Conservation (phyloP, 2,797 vertebrate genomes). For the Enteromius argenteus region DNA sequence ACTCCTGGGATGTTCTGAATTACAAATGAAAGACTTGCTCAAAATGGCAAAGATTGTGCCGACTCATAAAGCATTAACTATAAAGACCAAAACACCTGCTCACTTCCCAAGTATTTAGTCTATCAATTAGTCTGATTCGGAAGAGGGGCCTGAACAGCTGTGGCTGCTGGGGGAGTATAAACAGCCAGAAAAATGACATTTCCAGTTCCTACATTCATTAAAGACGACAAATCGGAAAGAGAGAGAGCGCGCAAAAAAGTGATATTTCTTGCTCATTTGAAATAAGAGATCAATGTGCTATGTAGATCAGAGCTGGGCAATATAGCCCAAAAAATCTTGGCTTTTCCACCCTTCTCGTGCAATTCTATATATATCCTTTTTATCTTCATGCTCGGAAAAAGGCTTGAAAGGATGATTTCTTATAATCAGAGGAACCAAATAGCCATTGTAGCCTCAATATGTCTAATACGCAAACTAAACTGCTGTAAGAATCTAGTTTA, state of each 20-base stretch:
- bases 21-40: constrained; percentile 45
- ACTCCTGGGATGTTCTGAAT: constrained; percentile 45
- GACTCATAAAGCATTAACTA: constrained; percentile 30
- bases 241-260: accelerated
- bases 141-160: constrained; percentile 31
- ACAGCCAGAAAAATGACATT: not conserved
- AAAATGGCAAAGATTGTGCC: constrained; percentile 14
- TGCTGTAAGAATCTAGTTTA: not conserved
- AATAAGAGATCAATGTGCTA: not conserved
- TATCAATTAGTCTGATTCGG: constrained; percentile 47
- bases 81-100: constrained; percentile 49
- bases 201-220: not conserved
- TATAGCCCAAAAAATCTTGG: not conserved
- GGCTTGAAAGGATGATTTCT: not conserved
- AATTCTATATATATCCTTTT: not conserved
- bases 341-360: not conserved
- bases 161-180: not conserved
- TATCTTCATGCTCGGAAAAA: not conserved
- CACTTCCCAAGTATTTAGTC: constrained; percentile 32
- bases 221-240: not conserved
- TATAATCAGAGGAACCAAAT: not conserved
- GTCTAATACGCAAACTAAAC: not conserved
- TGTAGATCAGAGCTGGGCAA: not conserved
- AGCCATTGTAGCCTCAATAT: constrained; percentile 7
- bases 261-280: not conserved